phyloP scores from a whole-genome alignment of 1,140 invertebrate species.

The Drosophila bocqueti region DNA sequence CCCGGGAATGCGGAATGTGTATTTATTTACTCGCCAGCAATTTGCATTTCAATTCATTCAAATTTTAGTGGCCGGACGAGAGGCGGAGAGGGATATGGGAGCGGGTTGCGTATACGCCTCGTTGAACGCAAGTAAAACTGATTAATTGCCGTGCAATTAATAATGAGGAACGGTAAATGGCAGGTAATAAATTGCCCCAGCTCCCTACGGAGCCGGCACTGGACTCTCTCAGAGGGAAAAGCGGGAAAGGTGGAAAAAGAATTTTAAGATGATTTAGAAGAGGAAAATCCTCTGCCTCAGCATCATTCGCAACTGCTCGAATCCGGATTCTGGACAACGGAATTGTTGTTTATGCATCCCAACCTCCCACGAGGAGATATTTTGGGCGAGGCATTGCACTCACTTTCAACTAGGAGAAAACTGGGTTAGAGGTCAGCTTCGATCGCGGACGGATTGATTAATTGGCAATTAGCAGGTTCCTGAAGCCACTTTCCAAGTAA shows the following conservation, averaged over 20 bases:
- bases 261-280: constrained; percentile 23
- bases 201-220: constrained; percentile 22
- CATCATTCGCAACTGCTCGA: constrained; percentile 37
- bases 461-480: background rate
- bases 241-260: background rate
- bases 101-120: constrained; percentile 66
- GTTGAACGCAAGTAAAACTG: constrained; percentile 77
- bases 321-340: background rate
- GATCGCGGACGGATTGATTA: background rate
- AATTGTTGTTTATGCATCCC: constrained; percentile 53
- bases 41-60: constrained; percentile 79
- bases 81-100: background rate
- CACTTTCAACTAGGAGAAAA: constrained; percentile 7
- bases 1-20: constrained; percentile 27
- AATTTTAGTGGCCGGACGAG: constrained; percentile 26
- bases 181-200: constrained; percentile 75
- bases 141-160: constrained; percentile 78
- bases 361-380: constrained; percentile 21
- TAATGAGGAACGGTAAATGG: constrained; percentile 79
- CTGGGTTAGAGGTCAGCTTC: constrained; percentile 30
- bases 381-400: constrained; percentile 12
- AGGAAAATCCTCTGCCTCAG: constrained; percentile 48
- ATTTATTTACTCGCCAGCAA: constrained; percentile 62
- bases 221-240: background rate
- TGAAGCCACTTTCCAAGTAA: too few relatives aligned